phyloP scores from a whole-genome alignment of 2,113 vertebrate genomes.

The Catagonus wagneri region DNA sequence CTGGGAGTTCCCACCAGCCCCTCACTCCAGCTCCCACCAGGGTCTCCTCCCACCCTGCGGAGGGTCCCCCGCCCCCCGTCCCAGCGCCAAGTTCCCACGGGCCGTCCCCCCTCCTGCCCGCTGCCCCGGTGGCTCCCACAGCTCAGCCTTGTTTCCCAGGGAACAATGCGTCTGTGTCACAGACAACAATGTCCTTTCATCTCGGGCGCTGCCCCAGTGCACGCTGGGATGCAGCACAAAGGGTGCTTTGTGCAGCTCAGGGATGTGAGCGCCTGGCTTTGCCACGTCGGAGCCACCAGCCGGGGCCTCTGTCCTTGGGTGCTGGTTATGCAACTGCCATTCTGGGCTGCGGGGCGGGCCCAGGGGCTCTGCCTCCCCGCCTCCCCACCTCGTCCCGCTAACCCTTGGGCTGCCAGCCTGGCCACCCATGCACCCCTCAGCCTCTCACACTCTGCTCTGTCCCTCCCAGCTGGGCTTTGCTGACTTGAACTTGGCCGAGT shows the following conservation, averaged over 20 bases:
- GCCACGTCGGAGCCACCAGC: slow-evolving; percentile 76
- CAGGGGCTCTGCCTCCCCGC: not conserved
- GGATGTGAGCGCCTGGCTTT: slow-evolving; percentile 85
- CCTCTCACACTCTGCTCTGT: not conserved
- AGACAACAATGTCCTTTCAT: slow-evolving; percentile 88
- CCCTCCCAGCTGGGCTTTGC: slow-evolving; percentile 95
- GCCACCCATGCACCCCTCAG: not conserved
- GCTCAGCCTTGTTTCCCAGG: slow-evolving; percentile 78
- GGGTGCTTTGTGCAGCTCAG: slow-evolving; percentile 84
- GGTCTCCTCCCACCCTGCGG: not conserved
- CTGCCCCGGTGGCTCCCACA: slow-evolving; percentile 58
- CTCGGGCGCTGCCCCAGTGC: slow-evolving; percentile 80
- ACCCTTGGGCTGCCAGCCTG: not conserved
- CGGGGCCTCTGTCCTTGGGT: slow-evolving; percentile 85
- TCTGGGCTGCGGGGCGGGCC: not conserved
- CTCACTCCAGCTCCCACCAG: not conserved
- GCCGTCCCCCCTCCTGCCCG: not conserved
- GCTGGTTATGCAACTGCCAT: slow-evolving; percentile 82
- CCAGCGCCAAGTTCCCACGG: slow-evolving; percentile 55
- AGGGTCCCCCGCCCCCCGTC: not conserved
- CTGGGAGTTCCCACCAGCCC: not conserved
- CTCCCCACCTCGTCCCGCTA: not conserved
- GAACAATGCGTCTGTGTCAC: slow-evolving; percentile 81
- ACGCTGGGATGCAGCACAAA: slow-evolving; percentile 85
- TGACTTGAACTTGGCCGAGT: slow-evolving; percentile 98